Evolutionary conservation across 2,113 vertebrate genomes (phyloP).

Genomic region (Ciconia stormi): DNA sequence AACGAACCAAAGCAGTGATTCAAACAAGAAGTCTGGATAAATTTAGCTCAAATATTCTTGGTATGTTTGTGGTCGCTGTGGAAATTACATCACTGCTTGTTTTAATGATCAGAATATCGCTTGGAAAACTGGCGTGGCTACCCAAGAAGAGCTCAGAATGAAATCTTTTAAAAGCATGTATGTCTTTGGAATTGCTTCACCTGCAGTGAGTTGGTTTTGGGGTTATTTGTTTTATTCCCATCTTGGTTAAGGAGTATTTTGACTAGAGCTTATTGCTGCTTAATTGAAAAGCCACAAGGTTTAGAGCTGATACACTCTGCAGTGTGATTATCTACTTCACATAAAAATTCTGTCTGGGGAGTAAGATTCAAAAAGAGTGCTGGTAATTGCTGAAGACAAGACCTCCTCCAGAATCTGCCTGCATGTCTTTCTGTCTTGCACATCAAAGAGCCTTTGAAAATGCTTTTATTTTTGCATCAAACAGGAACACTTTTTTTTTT

Average conservation of each 20-base stretch:
- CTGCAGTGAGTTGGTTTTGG: neutral
- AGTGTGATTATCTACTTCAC: neutral
- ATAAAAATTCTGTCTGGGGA: neutral
- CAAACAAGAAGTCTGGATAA: slow-evolving; percentile 36
- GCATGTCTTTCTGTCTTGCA: slow-evolving; percentile 1
- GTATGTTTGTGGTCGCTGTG: slow-evolving; percentile 65
- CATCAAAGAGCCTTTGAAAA: slow-evolving; percentile 47
- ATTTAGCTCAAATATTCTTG: slow-evolving; percentile 66
- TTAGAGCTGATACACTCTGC: neutral
- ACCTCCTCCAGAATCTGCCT: slow-evolving; percentile 2
- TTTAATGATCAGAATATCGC: slow-evolving; percentile 49
- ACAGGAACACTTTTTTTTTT: neutral
- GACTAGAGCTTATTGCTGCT: neutral
- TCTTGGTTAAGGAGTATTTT: neutral
- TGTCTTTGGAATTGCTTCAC: neutral
- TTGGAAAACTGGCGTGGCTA: neutral
- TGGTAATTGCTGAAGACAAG: neutral
- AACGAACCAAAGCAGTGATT: neutral
- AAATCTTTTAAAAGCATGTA: neutral
- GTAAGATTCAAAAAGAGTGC: neutral
- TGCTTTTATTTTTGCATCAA: slow-evolving; percentile 44
- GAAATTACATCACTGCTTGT: slow-evolving; percentile 43
- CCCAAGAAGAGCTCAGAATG: neutral
- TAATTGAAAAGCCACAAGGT: slow-evolving; percentile 12
- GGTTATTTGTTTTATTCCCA: neutral